Evolutionary conservation across 2,797 vertebrate species (phyloP).

Genomic region (Microctenopoma steveboyesi): DNA sequence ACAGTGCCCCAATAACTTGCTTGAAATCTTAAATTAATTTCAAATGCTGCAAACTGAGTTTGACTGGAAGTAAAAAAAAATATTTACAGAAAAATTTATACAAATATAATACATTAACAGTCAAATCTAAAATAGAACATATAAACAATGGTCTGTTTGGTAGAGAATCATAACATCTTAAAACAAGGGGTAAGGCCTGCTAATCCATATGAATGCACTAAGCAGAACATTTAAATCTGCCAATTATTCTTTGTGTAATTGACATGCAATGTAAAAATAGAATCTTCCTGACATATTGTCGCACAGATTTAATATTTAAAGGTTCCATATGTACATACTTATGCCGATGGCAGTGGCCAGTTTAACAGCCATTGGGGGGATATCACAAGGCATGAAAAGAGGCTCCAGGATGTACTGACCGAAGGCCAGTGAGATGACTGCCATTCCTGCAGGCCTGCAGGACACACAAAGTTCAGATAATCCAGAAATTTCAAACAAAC

Average conservation of each 20-base stretch:
- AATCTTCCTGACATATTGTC: background rate
- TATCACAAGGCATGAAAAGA: conserved; percentile 93
- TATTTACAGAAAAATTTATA: too few relatives aligned
- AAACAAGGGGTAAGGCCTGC: too few relatives aligned
- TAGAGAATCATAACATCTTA: too few relatives aligned
- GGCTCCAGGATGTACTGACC: conserved; percentile 95
- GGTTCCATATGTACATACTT: conserved; percentile 83
- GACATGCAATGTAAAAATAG: background rate
- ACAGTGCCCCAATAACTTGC: too few relatives aligned
- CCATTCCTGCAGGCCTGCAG: conserved; percentile 89
- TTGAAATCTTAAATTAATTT: too few relatives aligned
- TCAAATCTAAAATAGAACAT: too few relatives aligned
- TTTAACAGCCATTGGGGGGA: conserved; percentile 91
- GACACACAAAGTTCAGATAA: conserved; percentile 10
- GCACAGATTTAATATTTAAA: background rate
- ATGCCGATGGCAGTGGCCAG: conserved; percentile 91
- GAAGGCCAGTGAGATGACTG: conserved; percentile 94
- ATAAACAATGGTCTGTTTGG: too few relatives aligned
- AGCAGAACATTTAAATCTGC: too few relatives aligned
- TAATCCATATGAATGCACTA: too few relatives aligned
- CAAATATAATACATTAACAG: too few relatives aligned
- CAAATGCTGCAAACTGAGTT: too few relatives aligned
- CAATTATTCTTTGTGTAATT: background rate
- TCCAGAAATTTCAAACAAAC: background rate
- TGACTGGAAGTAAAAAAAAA: too few relatives aligned